phyloP scores from a whole-genome alignment of 1,140 invertebrate genomes.

The Drosophila pandora region DNA sequence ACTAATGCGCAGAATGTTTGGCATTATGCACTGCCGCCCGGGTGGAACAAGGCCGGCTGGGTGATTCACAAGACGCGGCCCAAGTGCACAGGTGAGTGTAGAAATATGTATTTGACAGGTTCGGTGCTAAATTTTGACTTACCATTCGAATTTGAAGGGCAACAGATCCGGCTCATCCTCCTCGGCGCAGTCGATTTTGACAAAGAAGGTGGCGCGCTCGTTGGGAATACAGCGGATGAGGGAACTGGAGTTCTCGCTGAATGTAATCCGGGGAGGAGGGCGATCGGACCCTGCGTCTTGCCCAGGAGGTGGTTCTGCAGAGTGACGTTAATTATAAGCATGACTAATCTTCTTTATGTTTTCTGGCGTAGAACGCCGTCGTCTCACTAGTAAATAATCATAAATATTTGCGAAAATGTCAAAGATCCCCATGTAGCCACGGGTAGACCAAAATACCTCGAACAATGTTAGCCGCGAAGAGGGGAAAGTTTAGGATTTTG shows the following conservation, averaged over 20 bases:
- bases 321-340: slow-evolving; percentile 16
- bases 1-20: slow-evolving; percentile 71
- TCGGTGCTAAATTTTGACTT: slow-evolving; percentile 57
- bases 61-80: slow-evolving; percentile 52
- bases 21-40: slow-evolving; percentile 55
- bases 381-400: slow-evolving; percentile 30
- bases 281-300: slow-evolving; percentile 9
- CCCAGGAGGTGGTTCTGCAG: slow-evolving; percentile 66
- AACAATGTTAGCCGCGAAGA: slow-evolving; percentile 31
- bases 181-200: slow-evolving; percentile 81
- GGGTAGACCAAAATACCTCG: slow-evolving; percentile 23
- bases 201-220: slow-evolving; percentile 80
- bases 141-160: slow-evolving; percentile 83
- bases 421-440: slow-evolving; percentile 18
- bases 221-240: slow-evolving; percentile 78
- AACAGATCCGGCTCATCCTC: slow-evolving; percentile 69
- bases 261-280: slow-evolving; percentile 63
- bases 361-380: slow-evolving; percentile 1
- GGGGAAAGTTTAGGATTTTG: background rate
- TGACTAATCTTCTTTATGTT: slow-evolving; percentile 42
- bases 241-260: slow-evolving; percentile 81
- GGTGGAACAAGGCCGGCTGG: slow-evolving; percentile 32
- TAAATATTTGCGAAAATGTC: slow-evolving; percentile 53
- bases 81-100: slow-evolving; percentile 27
- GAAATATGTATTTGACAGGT: slow-evolving; percentile 14